Conservation (phyloP, 2,888 invertebrate genomes). For the Homarus gammarus region DNA sequence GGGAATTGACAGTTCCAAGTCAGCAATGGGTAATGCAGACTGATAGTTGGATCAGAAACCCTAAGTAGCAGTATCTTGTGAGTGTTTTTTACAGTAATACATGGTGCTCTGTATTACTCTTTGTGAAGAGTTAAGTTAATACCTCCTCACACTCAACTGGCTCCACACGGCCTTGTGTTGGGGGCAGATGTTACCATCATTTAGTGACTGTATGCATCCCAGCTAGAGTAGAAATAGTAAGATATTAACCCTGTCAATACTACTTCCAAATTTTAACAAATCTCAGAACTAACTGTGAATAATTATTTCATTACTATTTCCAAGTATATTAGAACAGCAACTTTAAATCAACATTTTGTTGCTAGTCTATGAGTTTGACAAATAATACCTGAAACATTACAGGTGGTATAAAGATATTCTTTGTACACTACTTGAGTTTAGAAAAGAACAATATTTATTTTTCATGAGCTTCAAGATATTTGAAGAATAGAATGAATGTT, state of each 20-base stretch:
- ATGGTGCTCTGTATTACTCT: constrained; percentile 64
- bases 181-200: constrained; percentile 31
- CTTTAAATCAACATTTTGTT: constrained; percentile 42
- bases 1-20: constrained; percentile 3
- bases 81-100: constrained; percentile 61
- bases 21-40: constrained; percentile 23
- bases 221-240: constrained; percentile 46
- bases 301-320: constrained; percentile 37
- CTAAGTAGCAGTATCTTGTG: constrained; percentile 19
- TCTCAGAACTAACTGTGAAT: constrained; percentile 37
- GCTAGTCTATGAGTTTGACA: constrained; percentile 29
- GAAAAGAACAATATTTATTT: constrained; percentile 41
- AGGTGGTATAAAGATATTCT: constrained; percentile 29
- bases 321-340: constrained; percentile 46
- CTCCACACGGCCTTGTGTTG: constrained; percentile 2
- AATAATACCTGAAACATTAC: constrained; percentile 18
- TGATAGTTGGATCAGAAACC: constrained; percentile 14
- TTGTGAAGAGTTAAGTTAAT: constrained; percentile 43
- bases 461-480: constrained; percentile 1
- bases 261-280: constrained; percentile 33
- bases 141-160: constrained; percentile 18
- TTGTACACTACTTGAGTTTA: constrained; percentile 36
- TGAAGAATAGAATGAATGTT: constrained; percentile 31
- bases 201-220: constrained; percentile 54
- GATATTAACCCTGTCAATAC: constrained; percentile 28